Percentiles rank a stretch among this genome's conserved stretches.
Conservation (phyloP, 2,797 vertebrate genomes). For the Sus cebifrons region DNA sequence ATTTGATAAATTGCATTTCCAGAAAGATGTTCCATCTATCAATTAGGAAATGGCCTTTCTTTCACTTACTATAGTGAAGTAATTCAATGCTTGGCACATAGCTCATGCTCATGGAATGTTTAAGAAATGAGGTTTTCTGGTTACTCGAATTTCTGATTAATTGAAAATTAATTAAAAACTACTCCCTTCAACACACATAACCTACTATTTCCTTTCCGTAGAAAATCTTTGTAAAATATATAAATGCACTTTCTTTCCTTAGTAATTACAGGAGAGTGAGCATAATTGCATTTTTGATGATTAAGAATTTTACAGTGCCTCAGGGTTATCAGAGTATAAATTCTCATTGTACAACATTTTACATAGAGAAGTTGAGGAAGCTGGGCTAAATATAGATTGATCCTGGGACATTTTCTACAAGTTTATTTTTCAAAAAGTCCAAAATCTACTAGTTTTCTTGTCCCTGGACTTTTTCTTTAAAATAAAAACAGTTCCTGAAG, state of each 20-base stretch:
- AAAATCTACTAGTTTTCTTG: constrained; percentile 54
- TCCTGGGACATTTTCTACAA: constrained; percentile 51
- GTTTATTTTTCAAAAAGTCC: constrained; percentile 62
- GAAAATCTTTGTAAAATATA: constrained; percentile 84
- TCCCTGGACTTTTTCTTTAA: constrained; percentile 61
- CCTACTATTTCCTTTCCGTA: constrained; percentile 71
- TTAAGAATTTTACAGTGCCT: constrained; percentile 86
- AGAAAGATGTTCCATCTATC: neutral
- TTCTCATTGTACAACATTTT: constrained; percentile 79
- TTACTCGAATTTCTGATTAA: constrained; percentile 83
- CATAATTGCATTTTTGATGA: constrained; percentile 87
- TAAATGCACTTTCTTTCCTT: constrained; percentile 79
- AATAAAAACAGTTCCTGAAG: neutral
- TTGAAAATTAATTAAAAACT: constrained; percentile 83
- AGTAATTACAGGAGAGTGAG: constrained; percentile 85
- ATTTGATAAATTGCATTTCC: constrained; percentile 71
- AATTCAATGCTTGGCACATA: neutral
- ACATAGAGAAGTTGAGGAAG: constrained; percentile 70
- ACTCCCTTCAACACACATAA: neutral
- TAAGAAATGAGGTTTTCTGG: constrained; percentile 72
- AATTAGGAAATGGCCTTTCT: constrained; percentile 59
- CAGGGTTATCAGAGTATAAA: constrained; percentile 82
- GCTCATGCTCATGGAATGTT: constrained; percentile 53
- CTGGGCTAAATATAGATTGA: constrained; percentile 64
- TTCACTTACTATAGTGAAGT: constrained; percentile 2